Base-by-base conservation (phyloP, 2,888 invertebrate genomes). In the Acleris emargana region DNA sequence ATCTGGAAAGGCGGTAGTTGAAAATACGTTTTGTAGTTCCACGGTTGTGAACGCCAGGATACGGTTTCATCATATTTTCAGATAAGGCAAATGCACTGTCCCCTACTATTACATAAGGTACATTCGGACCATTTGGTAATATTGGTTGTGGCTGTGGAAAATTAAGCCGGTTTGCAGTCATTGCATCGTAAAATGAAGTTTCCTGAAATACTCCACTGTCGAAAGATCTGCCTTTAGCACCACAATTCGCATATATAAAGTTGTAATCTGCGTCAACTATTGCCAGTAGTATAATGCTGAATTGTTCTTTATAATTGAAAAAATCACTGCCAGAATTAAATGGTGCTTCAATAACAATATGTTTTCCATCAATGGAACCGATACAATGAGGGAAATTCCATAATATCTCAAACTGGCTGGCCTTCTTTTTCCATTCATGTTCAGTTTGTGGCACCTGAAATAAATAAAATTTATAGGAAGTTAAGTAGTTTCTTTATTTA, bases 71-170 rank as follows among this genome's bases (percentile, higher is more conserved):
- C 64, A 70, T 68, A 69, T 76, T 73, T 51, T 73, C 72, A 20
- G 70, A 63, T 66, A 81, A 77, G 25, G 73, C 73, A 53, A 77
- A 76, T 32, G 75, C 74, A 64, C 73, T 74, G 76, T 83, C 82
- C 70, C 79, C 78, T 64, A 74, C 71, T 53, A 75, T 45, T 45
- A 75, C 71, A 62, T 67, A 76, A 13, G 73, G 76, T 43, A 76
- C 67, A 45, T 72, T 50, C 28, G 70, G 62, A 47, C 70, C 69
- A 53, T 58, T 67, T 74, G 67, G 68, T 69, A 25, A 51, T 68
- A 76, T 68, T 67, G 73, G 71, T 57, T 73, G 68, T 32, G 71
- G 72, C 57, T 13, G 60, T 71, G 74, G 74, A 64, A 68, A 55
- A 38, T 72, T 73, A 57, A 74, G 70, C 68, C 45, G 43, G 67